Percentiles rank a stretch among this genome's conserved stretches.
Evolutionary conservation across 2,797 vertebrate genomes (phyloP).

Genomic region (Anguilla marmorata): DNA sequence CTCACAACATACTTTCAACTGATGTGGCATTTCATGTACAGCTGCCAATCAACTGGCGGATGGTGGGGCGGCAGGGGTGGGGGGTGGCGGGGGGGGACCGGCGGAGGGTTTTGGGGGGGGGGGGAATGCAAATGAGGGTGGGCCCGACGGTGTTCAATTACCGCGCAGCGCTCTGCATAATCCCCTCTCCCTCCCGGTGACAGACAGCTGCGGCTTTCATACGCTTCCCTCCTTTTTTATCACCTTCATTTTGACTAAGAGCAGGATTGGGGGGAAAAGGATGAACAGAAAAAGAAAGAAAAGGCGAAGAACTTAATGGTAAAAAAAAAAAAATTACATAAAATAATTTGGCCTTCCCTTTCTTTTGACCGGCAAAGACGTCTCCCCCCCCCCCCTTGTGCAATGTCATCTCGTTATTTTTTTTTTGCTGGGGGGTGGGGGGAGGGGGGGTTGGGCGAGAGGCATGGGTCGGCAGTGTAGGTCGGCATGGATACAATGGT

Average conservation of each 20-base stretch:
- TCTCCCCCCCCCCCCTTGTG: background rate
- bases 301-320: background rate
- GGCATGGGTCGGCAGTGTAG: background rate
- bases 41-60: conserved; percentile 93
- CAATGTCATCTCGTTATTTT: background rate
- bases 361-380: background rate
- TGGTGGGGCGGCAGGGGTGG: conserved; percentile 66
- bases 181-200: conserved; percentile 79
- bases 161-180: conserved; percentile 80
- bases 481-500: background rate
- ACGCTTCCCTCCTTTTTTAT: conserved; percentile 29
- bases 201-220: conserved; percentile 80
- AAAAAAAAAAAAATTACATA: background rate
- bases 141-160: conserved; percentile 91
- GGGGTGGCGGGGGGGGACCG: conserved; percentile 62
- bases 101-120: conserved; percentile 53
- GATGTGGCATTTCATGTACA: conserved; percentile 99
- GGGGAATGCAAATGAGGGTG: conserved; percentile 93
- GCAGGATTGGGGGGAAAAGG: conserved; percentile 52
- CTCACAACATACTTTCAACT: conserved; percentile 99
- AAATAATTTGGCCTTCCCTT: background rate
- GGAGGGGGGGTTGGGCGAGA: background rate
- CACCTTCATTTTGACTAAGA: conserved; percentile 45
- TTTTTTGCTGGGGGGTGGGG: background rate
- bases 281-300: conserved; percentile 21